Conservation (phyloP, 2,797 vertebrate genomes). For the Spinus olivaceus region DNA sequence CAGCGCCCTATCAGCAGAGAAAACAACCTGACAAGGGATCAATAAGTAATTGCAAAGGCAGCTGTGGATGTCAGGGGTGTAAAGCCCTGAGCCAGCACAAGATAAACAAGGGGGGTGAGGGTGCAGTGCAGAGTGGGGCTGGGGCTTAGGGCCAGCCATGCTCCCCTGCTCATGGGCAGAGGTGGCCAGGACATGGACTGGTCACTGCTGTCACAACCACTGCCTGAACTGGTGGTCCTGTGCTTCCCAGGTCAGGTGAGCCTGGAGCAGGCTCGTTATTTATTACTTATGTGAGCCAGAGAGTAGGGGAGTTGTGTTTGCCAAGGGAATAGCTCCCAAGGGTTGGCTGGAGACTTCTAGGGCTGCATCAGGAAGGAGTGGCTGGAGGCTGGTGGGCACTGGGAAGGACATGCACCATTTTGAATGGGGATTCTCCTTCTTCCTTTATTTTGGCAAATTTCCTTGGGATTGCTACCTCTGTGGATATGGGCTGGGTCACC, state of each 20-base stretch:
- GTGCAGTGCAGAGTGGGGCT: not conserved
- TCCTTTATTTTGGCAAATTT: not conserved
- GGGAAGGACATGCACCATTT: not conserved
- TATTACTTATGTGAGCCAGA: not conserved
- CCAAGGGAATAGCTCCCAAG: not conserved
- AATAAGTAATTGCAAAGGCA: slow-evolving; percentile 67
- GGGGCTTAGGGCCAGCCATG: not conserved
- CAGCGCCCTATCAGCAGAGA: slow-evolving; percentile 64
- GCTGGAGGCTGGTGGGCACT: not conserved
- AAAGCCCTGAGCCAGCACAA: slow-evolving; percentile 37
- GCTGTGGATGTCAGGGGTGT: not conserved
- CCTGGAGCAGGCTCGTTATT: not conserved
- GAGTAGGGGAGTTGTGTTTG: not conserved
- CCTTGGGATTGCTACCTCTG: not conserved
- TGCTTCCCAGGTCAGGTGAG: not conserved
- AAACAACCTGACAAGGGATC: slow-evolving; percentile 68
- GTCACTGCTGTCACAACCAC: not conserved
- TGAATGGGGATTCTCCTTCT: not conserved
- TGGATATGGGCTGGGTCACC: not conserved
- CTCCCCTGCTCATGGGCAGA: not conserved
- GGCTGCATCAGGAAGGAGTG: not conserved
- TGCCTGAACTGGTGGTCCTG: not conserved
- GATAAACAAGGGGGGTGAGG: slow-evolving; percentile 5
- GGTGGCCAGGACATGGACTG: not conserved
- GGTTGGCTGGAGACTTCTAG: not conserved